A percentile compares a stretch with the other conserved stretches of the same genome.
Evolutionary conservation across 2,113 vertebrate genomes (phyloP).

Genomic region (Bostrychus sinensis): DNA sequence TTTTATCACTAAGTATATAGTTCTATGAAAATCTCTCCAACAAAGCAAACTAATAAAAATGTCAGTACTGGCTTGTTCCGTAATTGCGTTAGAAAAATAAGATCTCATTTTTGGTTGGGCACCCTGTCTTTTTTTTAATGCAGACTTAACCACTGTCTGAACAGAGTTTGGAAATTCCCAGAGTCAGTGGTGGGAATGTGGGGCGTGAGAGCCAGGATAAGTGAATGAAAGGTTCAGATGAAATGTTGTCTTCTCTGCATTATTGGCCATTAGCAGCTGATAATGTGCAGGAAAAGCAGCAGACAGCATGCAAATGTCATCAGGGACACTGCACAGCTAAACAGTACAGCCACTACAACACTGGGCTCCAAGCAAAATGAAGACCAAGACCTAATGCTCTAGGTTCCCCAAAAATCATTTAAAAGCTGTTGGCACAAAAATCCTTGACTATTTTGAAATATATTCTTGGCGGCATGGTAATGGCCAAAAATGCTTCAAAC

Average conservation of each 20-base stretch:
- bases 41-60: background rate
- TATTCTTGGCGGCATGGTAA: background rate
- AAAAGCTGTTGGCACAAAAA: background rate
- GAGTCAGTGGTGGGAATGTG: conserved; percentile 56
- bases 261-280: conserved; percentile 74
- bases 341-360: background rate
- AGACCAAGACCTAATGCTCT: conserved; percentile 7
- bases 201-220: conserved; percentile 66
- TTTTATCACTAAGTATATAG: background rate
- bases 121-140: background rate
- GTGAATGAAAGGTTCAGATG: conserved; percentile 66
- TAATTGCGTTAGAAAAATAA: background rate
- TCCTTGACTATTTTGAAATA: background rate
- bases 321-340: conserved; percentile 5
- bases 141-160: conserved; percentile 15
- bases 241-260: conserved; percentile 54
- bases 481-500: background rate
- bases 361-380: conserved; percentile 3
- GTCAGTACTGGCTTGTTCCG: background rate
- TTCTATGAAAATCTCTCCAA: background rate
- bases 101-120: background rate
- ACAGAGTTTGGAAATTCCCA: conserved; percentile 55
- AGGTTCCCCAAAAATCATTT: too few species aligned
- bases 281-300: conserved; percentile 71
- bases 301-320: conserved; percentile 61